Conservation (phyloP, 35 echinoderm and acorn worm genomes). For the Patiria miniata region DNA sequence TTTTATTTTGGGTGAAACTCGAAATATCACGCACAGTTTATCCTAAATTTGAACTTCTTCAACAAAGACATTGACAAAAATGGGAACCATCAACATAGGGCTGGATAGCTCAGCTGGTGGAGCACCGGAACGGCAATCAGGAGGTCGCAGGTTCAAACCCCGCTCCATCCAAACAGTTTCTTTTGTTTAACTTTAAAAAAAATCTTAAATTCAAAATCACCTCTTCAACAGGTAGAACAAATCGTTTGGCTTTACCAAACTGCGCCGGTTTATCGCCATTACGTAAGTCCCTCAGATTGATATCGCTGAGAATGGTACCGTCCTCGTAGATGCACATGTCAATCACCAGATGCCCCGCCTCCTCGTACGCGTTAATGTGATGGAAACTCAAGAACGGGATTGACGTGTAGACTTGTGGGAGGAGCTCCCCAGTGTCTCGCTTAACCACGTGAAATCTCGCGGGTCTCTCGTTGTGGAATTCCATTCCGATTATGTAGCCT, state of each 20-base stretch:
- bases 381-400: conserved; percentile 78
- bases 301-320: conserved; percentile 51
- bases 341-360: conserved; percentile 61
- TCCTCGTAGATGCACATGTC: conserved; percentile 74
- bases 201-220: not conserved
- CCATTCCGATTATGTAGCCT: conserved; percentile 25
- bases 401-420: conserved; percentile 39
- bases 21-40: too few relatives aligned
- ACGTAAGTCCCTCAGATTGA: conserved; percentile 59
- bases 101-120: too few relatives aligned
- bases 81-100: too few relatives aligned
- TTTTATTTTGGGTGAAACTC: too few relatives aligned
- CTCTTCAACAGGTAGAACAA: conserved; percentile 55
- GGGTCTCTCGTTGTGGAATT: not conserved
- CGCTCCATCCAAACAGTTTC: not conserved
- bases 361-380: conserved; percentile 83
- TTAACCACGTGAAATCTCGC: conserved; percentile 48
- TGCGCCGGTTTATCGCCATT: not conserved
- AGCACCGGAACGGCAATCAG: too few relatives aligned
- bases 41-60: too few relatives aligned
- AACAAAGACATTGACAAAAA: too few relatives aligned
- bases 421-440: not conserved
- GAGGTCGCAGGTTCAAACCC: too few relatives aligned
- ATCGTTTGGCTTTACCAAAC: conserved; percentile 35
- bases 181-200: too few relatives aligned